phyloP scores from a whole-genome alignment of 2,113 vertebrate genomes.

The Sylvia atricapilla region DNA sequence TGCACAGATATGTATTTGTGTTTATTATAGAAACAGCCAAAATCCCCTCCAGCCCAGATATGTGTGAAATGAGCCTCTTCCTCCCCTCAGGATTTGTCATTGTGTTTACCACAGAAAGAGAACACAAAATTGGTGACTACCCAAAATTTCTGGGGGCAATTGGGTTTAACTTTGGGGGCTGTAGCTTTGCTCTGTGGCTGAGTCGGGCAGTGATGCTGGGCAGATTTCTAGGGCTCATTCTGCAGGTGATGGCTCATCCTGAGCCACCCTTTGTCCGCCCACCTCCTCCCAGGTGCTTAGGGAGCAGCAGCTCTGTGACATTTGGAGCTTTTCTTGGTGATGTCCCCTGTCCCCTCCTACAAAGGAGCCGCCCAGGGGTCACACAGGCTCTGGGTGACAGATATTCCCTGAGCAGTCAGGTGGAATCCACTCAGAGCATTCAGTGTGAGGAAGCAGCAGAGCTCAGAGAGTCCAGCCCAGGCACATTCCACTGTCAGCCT shows the following conservation, averaged over 20 bases:
- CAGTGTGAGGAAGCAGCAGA: neutral
- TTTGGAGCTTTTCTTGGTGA: neutral
- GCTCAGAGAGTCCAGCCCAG: neutral
- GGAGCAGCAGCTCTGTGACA: neutral
- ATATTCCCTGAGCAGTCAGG: neutral
- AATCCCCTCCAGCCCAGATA: neutral
- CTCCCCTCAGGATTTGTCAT: neutral
- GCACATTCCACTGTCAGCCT: neutral
- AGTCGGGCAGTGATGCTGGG: neutral
- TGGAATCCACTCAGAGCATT: neutral
- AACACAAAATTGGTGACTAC: neutral
- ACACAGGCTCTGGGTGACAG: neutral
- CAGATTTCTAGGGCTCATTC: neutral
- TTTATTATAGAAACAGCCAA: neutral
- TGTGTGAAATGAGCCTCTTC: neutral
- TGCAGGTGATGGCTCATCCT: neutral
- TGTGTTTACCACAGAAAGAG: neutral
- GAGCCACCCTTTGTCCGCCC: neutral
- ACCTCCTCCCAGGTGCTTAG: fast-evolving
- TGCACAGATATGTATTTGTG: neutral
- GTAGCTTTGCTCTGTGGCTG: neutral
- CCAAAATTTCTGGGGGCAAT: neutral
- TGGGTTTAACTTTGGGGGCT: neutral
- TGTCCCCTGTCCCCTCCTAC: neutral
- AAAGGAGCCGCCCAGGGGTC: neutral